phyloP scores from a whole-genome alignment of 2,797 vertebrate genomes.

The Helostoma temminkii region DNA sequence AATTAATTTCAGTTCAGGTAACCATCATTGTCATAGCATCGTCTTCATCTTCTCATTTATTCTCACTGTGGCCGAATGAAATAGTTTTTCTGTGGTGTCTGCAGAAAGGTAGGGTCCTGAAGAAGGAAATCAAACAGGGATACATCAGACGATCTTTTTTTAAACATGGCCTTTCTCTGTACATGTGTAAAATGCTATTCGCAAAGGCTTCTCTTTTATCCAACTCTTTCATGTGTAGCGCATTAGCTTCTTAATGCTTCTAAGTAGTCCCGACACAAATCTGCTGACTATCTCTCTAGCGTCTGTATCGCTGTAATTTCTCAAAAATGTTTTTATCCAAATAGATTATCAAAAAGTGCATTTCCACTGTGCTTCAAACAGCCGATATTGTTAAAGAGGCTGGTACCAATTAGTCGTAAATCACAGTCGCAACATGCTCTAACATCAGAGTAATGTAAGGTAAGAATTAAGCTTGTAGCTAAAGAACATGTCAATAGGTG shows the following conservation, averaged over 20 bases:
- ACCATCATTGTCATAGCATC: conserved; percentile 22
- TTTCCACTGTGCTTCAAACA: neutral
- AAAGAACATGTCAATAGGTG: conserved; percentile 3
- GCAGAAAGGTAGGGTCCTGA: conserved; percentile 22
- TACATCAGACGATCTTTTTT: neutral
- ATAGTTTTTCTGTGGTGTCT: conserved; percentile 29
- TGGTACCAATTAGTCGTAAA: neutral
- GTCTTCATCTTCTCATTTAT: conserved; percentile 43
- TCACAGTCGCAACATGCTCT: neutral
- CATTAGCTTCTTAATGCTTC: neutral
- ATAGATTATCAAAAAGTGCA: neutral
- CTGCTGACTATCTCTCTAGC: neutral
- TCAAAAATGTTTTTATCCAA: neutral
- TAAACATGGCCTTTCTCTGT: neutral
- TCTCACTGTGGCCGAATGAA: neutral
- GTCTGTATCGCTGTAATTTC: neutral
- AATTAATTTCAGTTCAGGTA: conserved; percentile 21
- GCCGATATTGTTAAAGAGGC: neutral
- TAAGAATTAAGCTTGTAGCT: conserved; percentile 7
- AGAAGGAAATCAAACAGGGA: neutral
- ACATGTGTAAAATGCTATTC: neutral
- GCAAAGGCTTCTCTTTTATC: conserved; percentile 4
- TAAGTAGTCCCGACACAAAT: neutral
- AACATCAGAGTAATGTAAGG: neutral
- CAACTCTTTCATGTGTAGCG: conserved; percentile 2